Percentiles rank a stretch among this genome's conserved stretches.
These are phyloP conservation scores for Leucopsar rothschildi DNA, from an alignment of 2,113 vertebrate genomes.

Conservation along the genomic window DNA sequence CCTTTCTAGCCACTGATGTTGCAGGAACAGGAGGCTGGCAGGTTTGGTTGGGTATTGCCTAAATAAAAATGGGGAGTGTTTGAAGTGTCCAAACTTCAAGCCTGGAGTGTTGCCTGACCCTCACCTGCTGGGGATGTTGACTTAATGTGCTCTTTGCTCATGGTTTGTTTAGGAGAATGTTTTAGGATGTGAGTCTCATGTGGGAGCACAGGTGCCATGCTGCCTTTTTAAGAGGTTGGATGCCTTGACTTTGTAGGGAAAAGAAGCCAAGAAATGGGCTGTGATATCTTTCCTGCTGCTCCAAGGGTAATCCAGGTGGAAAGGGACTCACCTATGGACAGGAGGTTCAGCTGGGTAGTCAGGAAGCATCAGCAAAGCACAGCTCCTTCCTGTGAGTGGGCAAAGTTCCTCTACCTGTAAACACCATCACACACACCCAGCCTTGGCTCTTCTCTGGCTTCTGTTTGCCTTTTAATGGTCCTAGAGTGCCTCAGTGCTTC, in stretches of 20 bases:
- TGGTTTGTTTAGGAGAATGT: neutral
- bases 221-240: neutral
- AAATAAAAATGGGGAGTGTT: neutral
- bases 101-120: neutral
- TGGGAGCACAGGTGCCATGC: rapidly evolving
- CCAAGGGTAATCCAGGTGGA: neutral
- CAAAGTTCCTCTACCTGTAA: neutral
- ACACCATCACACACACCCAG: neutral
- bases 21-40: neutral
- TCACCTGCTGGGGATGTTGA: neutral
- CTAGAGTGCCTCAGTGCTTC: neutral
- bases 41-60: neutral
- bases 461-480: neutral
- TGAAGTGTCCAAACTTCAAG: neutral
- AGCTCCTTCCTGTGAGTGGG: neutral
- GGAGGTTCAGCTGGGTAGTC: neutral
- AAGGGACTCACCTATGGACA: neutral
- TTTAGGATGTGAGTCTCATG: neutral
- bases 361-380: neutral
- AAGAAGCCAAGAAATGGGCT: neutral
- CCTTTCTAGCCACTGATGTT: neutral
- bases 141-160: neutral
- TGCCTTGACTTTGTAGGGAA: neutral
- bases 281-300: neutral
- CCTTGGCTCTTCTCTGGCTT: neutral